Evolutionary conservation across 2,113 vertebrate genomes (phyloP), one percentile per base, ranked within the genome.

Genomic region (Oryctolagus cuniculus): DNA sequence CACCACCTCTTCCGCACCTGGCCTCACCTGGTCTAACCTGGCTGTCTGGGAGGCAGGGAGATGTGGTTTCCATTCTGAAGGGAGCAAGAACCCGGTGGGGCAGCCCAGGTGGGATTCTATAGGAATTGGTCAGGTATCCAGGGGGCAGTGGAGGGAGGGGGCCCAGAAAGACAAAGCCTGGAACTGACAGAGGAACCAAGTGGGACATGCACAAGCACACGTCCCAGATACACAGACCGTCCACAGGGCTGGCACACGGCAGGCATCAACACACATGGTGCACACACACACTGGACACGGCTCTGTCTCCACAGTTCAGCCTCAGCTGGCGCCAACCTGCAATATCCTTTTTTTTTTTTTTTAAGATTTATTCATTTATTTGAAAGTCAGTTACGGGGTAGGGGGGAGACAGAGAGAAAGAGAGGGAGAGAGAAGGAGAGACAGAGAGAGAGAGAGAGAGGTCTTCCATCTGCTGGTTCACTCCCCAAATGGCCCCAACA

Each of bases 301-400:
- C 0, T 25, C 84, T 34, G 5, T 3, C 1, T 27, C 66, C 27
- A 25, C 55, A 2, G 0, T 0, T 34, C 1, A 5, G n/a, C 16
- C 24, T 27, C 55, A 25, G 16, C 51, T 55, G 72, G 61, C 49
- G 15, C 70, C 1, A 0, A 13, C 53, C 36, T 44, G 11, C 69
- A 58, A 44, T 44, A 44, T 44, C 44, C 44, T 44, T 44, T 15
- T 13, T 19, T 58, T 58, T 58, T 13, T 38, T 38, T 58, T 58
- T 58, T 16, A 58, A 58, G 10, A 6, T 44, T 44, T 44, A 44
- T 44, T 44, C 5, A 44, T 44, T 44, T 44, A 58, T 58, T 58
- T 58, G 44, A 58, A 58, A 58, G 17, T 1, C 16, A 58, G 55
- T 58, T 15, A 19, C 55, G 2, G 19, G 21, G 55, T 19, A 17